phyloP scores from a whole-genome alignment of 53 echinoderm and acorn worm genomes.

The Echinometra lucunter region DNA sequence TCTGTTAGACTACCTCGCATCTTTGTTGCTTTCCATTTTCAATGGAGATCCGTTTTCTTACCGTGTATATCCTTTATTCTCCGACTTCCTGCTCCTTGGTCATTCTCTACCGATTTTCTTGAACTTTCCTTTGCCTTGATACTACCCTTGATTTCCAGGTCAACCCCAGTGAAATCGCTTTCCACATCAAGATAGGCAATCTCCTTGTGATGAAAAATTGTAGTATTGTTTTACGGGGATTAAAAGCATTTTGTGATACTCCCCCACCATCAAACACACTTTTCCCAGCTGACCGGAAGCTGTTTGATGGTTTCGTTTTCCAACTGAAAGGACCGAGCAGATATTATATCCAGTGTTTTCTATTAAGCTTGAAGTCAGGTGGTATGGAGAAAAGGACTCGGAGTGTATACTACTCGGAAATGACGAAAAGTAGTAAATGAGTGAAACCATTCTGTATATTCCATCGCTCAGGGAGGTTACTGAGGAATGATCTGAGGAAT shows the following conservation, averaged over 20 bases:
- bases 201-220: background rate
- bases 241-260: conserved; percentile 17
- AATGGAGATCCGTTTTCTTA: background rate
- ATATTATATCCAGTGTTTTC: background rate
- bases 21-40: background rate
- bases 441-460: background rate
- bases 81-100: background rate
- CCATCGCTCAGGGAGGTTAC: background rate
- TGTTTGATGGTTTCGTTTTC: conserved; percentile 22
- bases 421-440: background rate
- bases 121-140: background rate
- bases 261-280: background rate
- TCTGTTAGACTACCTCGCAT: background rate
- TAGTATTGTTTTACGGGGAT: conserved; percentile 20
- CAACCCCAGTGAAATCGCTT: background rate
- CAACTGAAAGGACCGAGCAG: background rate
- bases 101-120: background rate
- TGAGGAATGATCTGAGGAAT: background rate
- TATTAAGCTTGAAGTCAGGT: background rate
- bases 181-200: background rate
- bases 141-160: conserved; percentile 31
- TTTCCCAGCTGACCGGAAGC: conserved; percentile 1
- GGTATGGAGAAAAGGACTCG: background rate
- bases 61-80: background rate
- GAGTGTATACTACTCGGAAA: background rate